Evolutionary conservation across 2,113 vertebrate species (phyloP), one percentile per base, ranked within the genome.

Genomic region (Caracal caracal): DNA sequence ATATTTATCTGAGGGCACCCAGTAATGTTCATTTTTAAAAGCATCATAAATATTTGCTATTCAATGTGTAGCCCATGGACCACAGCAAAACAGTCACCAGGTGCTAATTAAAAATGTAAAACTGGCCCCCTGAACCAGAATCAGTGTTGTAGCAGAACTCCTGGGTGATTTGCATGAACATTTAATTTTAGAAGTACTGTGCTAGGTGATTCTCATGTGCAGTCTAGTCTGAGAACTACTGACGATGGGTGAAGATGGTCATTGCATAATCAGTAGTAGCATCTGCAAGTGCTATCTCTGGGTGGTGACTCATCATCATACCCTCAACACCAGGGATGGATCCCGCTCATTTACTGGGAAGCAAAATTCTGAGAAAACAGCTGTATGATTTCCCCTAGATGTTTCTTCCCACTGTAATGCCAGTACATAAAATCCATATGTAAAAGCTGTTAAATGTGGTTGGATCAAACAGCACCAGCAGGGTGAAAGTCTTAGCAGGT

Each of bases 81-180:
- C 7, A 28, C 1, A 40, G 12, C 12, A 40, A 0, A 59, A 26
- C 9, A 3, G 43, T 78, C 37, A 4, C 4, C 13, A 17, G 2
- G 13, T 71, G 1, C 16, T 47, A 35, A n/a, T 28, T 11, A 19
- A 89, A 86, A 92, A 40, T 49, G 6, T 33, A 24, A 15, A 53
- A 8, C 1, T 11, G 5, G 61, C 6, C 24, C 56, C 4, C 16
- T 17, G 17, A 56, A 10, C 28, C 15, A 28, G 16, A 78, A 40
- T 26, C 1, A 10, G 20, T 28, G 17, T 43, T 61, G 51, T 51
- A n/a, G 24, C 28, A 59, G 49, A 65, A 66, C 22, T 47, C 24
- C 37, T 2, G 11, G 9, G 19, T 12, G 30, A 35, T 35, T 63
- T 81, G 16, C 22, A 40, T 33, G 10, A 26, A 13, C 3, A 47